phyloP scores from a whole-genome alignment of 2,113 vertebrate genomes.

The Melanerpes aurifrons region DNA sequence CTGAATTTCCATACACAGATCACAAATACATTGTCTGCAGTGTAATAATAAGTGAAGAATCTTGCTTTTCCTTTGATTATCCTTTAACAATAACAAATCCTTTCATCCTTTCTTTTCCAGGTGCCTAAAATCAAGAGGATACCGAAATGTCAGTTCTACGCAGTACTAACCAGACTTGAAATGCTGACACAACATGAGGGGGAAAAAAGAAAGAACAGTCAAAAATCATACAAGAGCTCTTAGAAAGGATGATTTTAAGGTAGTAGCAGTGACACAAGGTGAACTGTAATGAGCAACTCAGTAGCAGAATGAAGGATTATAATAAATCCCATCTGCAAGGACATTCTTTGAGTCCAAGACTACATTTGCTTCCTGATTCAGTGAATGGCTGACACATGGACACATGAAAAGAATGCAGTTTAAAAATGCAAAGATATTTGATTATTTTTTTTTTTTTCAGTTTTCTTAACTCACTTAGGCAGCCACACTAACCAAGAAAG shows the following conservation, averaged over 20 bases:
- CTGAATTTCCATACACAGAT: background rate
- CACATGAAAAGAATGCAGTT: background rate
- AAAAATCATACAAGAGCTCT: rapidly evolving
- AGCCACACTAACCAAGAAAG: background rate
- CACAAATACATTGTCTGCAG: background rate
- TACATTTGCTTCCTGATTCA: background rate
- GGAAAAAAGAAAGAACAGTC: background rate
- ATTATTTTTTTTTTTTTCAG: background rate
- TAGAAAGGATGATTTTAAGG: background rate
- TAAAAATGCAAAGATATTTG: background rate
- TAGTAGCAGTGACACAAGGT: background rate
- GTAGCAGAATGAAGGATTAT: background rate
- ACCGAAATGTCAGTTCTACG: background rate
- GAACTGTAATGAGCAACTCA: background rate
- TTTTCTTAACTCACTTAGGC: background rate
- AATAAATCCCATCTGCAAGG: background rate
- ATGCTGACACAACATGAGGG: background rate
- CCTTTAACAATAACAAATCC: background rate
- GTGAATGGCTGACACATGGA: background rate
- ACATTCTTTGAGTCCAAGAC: background rate
- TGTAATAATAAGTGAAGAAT: background rate
- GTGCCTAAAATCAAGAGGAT: background rate
- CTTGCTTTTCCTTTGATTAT: background rate
- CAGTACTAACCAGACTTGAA: background rate
- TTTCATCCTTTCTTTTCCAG: background rate